Evolutionary conservation across 2,797 vertebrate genomes (phyloP).

Genomic region (Zenarchopterus dispar): DNA sequence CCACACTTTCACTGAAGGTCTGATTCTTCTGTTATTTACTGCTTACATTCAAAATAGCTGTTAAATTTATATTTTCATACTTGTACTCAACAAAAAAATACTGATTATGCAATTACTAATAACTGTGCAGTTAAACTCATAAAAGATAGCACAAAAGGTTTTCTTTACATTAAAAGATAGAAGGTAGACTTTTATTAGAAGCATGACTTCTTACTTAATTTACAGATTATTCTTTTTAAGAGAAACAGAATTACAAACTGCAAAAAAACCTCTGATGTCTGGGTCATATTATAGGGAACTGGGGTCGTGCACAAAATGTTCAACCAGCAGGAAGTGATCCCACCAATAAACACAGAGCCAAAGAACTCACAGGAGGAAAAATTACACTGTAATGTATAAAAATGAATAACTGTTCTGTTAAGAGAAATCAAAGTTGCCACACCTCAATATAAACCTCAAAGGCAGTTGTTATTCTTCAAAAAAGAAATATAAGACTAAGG

Average conservation of each 20-base stretch:
- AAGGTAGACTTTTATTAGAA: no score
- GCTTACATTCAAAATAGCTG: constrained; percentile 45
- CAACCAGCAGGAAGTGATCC: constrained; percentile 35
- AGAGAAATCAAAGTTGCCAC: constrained; percentile 41
- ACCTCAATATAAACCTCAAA: constrained; percentile 53
- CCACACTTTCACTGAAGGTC: constrained; percentile 49
- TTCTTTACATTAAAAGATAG: no score
- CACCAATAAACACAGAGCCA: constrained; percentile 23
- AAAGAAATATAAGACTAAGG: constrained; percentile 44
- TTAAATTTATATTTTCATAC: constrained; percentile 11
- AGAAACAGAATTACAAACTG: no score
- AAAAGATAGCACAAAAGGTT: no score
- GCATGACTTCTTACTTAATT: no score
- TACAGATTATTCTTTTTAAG: background rate
- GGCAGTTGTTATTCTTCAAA: constrained; percentile 60
- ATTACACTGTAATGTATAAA: constrained; percentile 18
- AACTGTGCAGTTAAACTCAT: no score
- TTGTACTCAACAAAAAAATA: background rate
- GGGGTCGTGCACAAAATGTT: constrained; percentile 7
- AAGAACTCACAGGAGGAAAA: constrained; percentile 37
- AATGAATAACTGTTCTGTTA: constrained; percentile 49
- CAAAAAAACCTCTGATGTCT: constrained; percentile 7
- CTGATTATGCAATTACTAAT: no score
- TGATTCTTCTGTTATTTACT: constrained; percentile 57
- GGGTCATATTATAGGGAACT: constrained; percentile 30